Evolutionary conservation across 2,113 vertebrate species (phyloP).

Genomic region (Prunella himalayana): DNA sequence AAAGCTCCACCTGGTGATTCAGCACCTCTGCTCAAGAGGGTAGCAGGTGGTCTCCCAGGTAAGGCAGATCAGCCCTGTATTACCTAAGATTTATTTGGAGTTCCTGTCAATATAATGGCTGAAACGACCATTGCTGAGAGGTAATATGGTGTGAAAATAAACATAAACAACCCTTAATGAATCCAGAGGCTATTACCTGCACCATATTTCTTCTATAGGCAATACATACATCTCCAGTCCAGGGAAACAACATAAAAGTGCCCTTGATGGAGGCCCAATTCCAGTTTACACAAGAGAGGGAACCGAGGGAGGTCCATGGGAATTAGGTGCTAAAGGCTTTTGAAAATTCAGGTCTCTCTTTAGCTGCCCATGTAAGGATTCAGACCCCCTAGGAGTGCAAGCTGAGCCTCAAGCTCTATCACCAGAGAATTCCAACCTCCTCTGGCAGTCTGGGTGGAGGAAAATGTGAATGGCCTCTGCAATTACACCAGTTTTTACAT

Average conservation of each 20-base stretch:
- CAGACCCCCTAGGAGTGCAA: neutral
- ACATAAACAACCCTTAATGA: conserved; percentile 49
- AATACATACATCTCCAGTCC: neutral
- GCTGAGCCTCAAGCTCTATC: neutral
- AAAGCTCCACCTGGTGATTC: conserved; percentile 39
- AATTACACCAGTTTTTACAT: neutral
- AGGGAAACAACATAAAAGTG: neutral
- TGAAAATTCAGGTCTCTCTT: neutral
- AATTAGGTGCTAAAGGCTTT: conserved; percentile 14
- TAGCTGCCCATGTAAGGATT: neutral
- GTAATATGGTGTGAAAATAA: conserved; percentile 28
- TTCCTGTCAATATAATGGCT: conserved; percentile 28
- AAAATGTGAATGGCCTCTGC: neutral
- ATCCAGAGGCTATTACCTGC: conserved; percentile 29
- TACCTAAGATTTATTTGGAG: conserved; percentile 31
- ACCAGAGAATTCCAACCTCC: neutral
- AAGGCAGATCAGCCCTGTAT: neutral
- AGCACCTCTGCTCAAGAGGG: neutral
- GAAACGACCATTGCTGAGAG: neutral
- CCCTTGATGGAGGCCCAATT: neutral
- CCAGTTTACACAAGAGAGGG: neutral
- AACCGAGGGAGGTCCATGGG: neutral
- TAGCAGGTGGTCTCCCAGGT: conserved; percentile 38
- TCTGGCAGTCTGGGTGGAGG: neutral
- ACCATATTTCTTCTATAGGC: conserved; percentile 32